Evolutionary conservation across 2,797 vertebrate species (phyloP).

Genomic region (Bradypus variegatus): DNA sequence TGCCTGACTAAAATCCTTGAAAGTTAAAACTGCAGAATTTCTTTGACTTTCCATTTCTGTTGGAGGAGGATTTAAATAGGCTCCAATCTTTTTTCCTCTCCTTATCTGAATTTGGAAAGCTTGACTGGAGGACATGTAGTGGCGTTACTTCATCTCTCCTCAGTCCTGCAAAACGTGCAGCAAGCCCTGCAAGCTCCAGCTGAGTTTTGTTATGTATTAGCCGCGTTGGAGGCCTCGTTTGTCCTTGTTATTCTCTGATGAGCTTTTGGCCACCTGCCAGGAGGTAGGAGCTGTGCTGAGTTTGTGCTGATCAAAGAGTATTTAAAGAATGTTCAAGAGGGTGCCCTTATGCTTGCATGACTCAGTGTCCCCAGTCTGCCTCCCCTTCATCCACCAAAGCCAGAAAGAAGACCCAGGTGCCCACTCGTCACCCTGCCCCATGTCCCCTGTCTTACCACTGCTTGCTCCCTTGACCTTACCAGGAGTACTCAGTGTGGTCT

Average conservation of each 20-base stretch:
- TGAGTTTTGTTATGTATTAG: background rate
- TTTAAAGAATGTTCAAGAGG: background rate
- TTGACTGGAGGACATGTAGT: background rate
- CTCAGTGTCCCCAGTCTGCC: background rate
- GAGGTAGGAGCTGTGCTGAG: background rate
- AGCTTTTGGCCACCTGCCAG: background rate
- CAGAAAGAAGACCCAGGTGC: background rate
- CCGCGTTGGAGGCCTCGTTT: background rate
- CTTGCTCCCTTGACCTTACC: background rate
- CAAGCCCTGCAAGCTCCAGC: background rate
- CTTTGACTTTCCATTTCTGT: background rate
- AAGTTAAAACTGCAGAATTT: background rate
- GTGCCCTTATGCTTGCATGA: accelerated
- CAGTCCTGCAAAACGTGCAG: no score
- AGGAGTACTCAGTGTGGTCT: no score
- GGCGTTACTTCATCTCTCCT: background rate
- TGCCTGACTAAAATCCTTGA: background rate
- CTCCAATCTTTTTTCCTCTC: background rate
- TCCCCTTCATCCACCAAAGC: background rate
- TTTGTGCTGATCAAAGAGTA: background rate
- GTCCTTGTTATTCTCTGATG: background rate
- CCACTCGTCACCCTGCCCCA: background rate
- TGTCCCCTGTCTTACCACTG: background rate
- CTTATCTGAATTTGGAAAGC: background rate
- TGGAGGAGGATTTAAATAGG: background rate